Percentiles rank a stretch among this genome's conserved stretches.
These are phyloP conservation scores for Lontra canadensis DNA, from an alignment of 2,113 vertebrate genomes.

Conservation along the genomic window DNA sequence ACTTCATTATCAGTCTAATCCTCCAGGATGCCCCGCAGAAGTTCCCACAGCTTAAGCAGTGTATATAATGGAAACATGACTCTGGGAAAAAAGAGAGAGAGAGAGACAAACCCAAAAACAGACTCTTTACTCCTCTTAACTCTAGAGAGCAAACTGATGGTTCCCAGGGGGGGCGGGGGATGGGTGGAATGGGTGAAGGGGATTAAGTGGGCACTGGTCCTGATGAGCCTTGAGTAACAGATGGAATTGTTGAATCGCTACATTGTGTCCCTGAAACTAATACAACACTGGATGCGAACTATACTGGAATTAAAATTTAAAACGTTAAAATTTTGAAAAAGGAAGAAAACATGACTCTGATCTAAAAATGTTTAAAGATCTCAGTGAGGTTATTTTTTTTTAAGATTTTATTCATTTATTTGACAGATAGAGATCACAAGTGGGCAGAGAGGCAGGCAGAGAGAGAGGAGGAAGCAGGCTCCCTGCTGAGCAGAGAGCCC, in stretches of 20 bases:
- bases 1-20: background rate
- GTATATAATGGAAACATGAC: background rate
- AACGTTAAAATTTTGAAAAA: background rate
- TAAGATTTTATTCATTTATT: too few species aligned
- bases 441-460: too few species aligned
- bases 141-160: background rate
- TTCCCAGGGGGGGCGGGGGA: background rate
- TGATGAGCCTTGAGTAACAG: background rate
- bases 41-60: background rate
- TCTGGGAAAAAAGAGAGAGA: too few species aligned
- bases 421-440: too few species aligned
- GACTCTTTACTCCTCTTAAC: background rate
- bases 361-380: background rate
- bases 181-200: background rate
- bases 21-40: background rate
- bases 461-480: too few species aligned
- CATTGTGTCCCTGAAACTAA: background rate
- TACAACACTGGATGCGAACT: background rate
- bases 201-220: background rate
- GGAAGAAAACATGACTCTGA: background rate
- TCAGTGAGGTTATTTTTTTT: background rate
- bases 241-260: background rate
- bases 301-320: background rate
- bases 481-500: too few species aligned
- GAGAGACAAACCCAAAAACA: background rate